A percentile compares a stretch with the other conserved stretches of the same genome.
These are phyloP conservation scores for Xenops minutus DNA, from an alignment of 2,797 vertebrate genomes.

Conservation along the genomic window DNA sequence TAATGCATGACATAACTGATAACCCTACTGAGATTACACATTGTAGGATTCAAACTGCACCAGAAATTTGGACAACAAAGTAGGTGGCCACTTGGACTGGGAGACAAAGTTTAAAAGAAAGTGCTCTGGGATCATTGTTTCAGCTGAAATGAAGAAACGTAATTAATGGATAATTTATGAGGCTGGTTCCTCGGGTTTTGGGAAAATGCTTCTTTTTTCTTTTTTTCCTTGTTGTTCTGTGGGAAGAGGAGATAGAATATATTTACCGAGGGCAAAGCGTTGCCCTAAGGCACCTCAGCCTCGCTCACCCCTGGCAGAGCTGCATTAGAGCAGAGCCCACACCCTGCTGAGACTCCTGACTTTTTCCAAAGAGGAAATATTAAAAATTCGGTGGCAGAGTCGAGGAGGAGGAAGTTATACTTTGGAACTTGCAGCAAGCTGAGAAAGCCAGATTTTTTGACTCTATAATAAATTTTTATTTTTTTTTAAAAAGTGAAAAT, in stretches of 20 bases:
- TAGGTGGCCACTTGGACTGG: slow-evolving; percentile 42
- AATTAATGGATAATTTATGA: slow-evolving; percentile 26
- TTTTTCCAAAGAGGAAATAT: slow-evolving; percentile 63
- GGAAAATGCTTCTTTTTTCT: background rate
- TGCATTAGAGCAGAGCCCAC: background rate
- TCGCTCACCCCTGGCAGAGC: background rate
- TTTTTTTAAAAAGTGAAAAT: slow-evolving; percentile 14
- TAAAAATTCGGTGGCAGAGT: slow-evolving; percentile 50
- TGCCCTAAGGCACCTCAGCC: background rate
- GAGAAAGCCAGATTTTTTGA: background rate
- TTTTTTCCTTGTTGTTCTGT: background rate
- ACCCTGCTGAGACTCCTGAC: slow-evolving; percentile 15
- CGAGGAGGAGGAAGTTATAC: slow-evolving; percentile 3
- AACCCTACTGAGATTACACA: slow-evolving; percentile 79
- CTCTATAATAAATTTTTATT: no score
- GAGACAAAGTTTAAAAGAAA: slow-evolving; percentile 45
- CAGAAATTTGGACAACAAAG: slow-evolving; percentile 61
- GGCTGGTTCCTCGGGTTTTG: slow-evolving; percentile 1
- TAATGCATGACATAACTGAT: slow-evolving; percentile 80
- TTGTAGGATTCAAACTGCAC: slow-evolving; percentile 45
- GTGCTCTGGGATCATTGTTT: slow-evolving; percentile 26
- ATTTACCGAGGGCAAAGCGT: background rate
- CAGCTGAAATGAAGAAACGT: slow-evolving; percentile 1
- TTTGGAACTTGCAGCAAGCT: background rate
- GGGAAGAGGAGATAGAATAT: background rate